Evolutionary conservation across 2,888 invertebrate genomes (phyloP).

Genomic region (Malacosoma neustria): DNA sequence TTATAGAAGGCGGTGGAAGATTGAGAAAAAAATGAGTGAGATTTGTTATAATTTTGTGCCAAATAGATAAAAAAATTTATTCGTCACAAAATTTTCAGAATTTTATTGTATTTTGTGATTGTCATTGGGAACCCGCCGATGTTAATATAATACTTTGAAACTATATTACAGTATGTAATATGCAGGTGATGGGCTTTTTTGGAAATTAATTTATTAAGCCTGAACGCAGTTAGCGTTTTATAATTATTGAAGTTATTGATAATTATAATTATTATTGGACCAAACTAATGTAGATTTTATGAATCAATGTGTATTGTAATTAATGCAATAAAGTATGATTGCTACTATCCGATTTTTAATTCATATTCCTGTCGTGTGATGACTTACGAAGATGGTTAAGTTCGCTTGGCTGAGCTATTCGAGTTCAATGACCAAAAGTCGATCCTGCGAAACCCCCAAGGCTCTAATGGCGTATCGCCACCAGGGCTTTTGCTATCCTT

Average conservation of each 20-base stretch:
- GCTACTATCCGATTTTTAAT: slow-evolving; percentile 33
- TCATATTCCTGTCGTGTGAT: no score
- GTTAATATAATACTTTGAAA: slow-evolving; percentile 29
- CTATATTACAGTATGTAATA: slow-evolving; percentile 20
- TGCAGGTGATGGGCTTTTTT: slow-evolving; percentile 43
- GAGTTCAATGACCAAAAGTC: no score
- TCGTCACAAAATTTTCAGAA: slow-evolving; percentile 67
- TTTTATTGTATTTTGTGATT: slow-evolving; percentile 33
- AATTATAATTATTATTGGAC: slow-evolving; percentile 44
- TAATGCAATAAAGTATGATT: slow-evolving; percentile 42
- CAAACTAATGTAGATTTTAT: slow-evolving; percentile 64
- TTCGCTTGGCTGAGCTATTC: no score
- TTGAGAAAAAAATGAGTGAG: slow-evolving; percentile 14
- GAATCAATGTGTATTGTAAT: slow-evolving; percentile 28
- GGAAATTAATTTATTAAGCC: slow-evolving; percentile 16
- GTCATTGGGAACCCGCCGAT: slow-evolving; percentile 42
- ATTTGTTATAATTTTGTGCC: slow-evolving; percentile 60
- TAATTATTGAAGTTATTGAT: slow-evolving; percentile 17
- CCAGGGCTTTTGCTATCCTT: no score
- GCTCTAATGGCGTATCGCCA: no score
- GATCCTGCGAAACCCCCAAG: no score
- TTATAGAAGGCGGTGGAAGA: slow-evolving; percentile 8
- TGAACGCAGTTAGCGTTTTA: slow-evolving; percentile 52
- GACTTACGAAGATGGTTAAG: no score
- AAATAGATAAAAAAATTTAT: slow-evolving; percentile 65